Percentiles rank a stretch among this genome's conserved stretches.
These are phyloP conservation scores for Amblyopsis hoosieri DNA, from an alignment of 2,797 vertebrate species.

Conservation along the genomic window DNA sequence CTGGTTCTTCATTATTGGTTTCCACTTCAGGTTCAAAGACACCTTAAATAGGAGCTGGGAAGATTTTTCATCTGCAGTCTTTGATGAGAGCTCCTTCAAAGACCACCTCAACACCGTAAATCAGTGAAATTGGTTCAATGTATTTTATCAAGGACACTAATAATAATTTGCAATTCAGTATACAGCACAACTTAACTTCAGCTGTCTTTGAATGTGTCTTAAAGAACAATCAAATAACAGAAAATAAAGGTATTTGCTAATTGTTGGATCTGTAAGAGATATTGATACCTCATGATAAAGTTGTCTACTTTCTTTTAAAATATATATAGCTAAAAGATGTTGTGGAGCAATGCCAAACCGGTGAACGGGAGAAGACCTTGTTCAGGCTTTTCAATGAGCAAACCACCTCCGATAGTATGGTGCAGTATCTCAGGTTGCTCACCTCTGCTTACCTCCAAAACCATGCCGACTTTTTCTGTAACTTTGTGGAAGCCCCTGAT, in stretches of 20 bases:
- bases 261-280: too few relatives aligned
- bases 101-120: conserved; percentile 67
- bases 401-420: conserved; percentile 74
- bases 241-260: too few relatives aligned
- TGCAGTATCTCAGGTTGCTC: conserved; percentile 84
- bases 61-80: conserved; percentile 66
- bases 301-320: neutral
- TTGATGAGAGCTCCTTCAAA: conserved; percentile 71
- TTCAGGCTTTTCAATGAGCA: conserved; percentile 80
- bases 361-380: conserved; percentile 68
- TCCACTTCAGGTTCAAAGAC: conserved; percentile 68
- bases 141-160: neutral
- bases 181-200: too few relatives aligned
- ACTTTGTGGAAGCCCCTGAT: conserved; percentile 83
- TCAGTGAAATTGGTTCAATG: neutral
- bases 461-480: conserved; percentile 79
- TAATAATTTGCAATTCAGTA: neutral
- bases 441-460: conserved; percentile 83
- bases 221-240: too few relatives aligned
- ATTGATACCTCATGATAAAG: too few relatives aligned
- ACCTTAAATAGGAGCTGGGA: conserved; percentile 65
- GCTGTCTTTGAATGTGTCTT: too few relatives aligned
- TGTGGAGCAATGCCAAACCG: conserved; percentile 76
- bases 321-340: conserved; percentile 75
- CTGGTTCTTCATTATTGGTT: neutral